These are phyloP conservation scores for Glyphotaelius pellucidus DNA, from an alignment of 2,888 invertebrate species.

Conservation along the genomic window DNA sequence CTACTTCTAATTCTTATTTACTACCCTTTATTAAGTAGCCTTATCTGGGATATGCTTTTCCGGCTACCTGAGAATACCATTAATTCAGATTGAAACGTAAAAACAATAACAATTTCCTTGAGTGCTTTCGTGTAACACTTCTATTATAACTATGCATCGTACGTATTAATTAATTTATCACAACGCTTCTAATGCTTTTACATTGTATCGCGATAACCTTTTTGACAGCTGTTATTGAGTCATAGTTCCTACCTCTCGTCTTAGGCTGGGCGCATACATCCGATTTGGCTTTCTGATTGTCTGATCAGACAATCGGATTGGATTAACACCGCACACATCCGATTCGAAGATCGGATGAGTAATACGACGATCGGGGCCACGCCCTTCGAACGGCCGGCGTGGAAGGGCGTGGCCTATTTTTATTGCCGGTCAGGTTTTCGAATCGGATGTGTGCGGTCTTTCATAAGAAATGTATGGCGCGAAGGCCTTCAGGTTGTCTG, in stretches of 20 bases:
- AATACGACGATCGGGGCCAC: too few species aligned
- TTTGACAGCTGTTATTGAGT: constrained; percentile 12
- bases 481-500: too few species aligned
- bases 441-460: too few species aligned
- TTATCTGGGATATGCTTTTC: not conserved
- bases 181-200: constrained; percentile 8
- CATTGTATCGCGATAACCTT: not conserved
- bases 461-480: too few species aligned
- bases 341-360: too few species aligned
- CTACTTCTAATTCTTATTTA: not conserved
- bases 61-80: not conserved
- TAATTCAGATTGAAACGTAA: not conserved
- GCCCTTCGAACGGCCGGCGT: too few species aligned
- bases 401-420: too few species aligned
- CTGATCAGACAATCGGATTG: too few species aligned
- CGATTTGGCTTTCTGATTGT: too few species aligned
- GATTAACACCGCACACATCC: too few species aligned
- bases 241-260: not conserved
- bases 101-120: not conserved
- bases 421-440: too few species aligned
- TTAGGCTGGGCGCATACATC: too few species aligned
- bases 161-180: constrained; percentile 18
- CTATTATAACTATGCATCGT: not conserved
- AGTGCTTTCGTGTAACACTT: not conserved
- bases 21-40: not conserved